Evolutionary conservation across 1,140 invertebrate species (phyloP).

Genomic region (Trichogramma pretiosum): DNA sequence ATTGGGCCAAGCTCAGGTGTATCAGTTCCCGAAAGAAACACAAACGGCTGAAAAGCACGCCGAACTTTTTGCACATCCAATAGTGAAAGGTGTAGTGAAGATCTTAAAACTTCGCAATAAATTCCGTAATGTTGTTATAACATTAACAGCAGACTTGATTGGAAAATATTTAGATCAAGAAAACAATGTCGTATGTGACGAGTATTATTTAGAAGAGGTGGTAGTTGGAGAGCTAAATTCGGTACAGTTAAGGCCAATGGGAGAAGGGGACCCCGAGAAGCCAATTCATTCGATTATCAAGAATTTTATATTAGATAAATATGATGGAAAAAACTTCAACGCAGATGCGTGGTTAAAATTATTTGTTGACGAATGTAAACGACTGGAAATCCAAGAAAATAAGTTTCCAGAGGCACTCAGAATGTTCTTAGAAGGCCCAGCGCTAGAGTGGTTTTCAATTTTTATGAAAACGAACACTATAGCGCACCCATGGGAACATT

Average conservation of each 20-base stretch:
- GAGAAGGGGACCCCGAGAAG: constrained; percentile 4
- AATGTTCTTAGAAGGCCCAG: constrained; percentile 3
- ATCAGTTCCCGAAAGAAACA: constrained; percentile 2
- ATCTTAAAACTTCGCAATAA: constrained; percentile 12
- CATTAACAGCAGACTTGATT: background rate
- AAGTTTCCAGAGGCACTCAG: constrained; percentile 7
- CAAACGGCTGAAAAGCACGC: constrained; percentile 5
- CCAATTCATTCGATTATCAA: constrained; percentile 9
- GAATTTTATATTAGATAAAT: constrained; percentile 7
- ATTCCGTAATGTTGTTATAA: constrained; percentile 13
- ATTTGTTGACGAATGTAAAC: constrained; percentile 6
- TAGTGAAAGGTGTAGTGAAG: constrained; percentile 9
- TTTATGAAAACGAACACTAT: background rate
- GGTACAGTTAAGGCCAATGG: background rate
- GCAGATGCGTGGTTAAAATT: constrained; percentile 5
- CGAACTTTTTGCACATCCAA: constrained; percentile 4
- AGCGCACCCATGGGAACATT: background rate
- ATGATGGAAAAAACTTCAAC: constrained; percentile 8
- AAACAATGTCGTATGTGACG: constrained; percentile 8
- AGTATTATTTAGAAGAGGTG: constrained; percentile 6
- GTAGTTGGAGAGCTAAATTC: background rate
- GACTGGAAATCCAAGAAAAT: background rate
- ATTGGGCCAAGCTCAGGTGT: constrained; percentile 10
- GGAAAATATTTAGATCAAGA: constrained; percentile 12
- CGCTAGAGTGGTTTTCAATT: background rate